Conservation (phyloP, 2,888 invertebrate species). For the Netelia melanura region DNA sequence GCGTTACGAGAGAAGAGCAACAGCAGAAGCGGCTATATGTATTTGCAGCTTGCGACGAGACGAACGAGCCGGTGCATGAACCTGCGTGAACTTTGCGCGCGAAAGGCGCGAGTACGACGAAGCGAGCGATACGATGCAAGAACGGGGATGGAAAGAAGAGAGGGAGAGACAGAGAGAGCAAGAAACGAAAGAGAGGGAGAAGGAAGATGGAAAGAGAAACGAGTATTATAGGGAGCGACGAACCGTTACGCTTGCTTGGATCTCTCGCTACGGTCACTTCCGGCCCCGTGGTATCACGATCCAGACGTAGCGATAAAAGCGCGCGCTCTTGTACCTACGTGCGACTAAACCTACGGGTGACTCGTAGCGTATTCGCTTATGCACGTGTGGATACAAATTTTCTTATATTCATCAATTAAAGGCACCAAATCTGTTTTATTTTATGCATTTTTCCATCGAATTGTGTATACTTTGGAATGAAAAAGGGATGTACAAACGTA, state of each 20-base stretch:
- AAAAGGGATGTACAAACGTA: background rate
- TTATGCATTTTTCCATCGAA: no score
- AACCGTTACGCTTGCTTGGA: conserved; percentile 72
- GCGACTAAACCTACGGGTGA: background rate
- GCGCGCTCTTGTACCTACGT: conserved; percentile 11
- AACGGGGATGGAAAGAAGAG: conserved; percentile 2
- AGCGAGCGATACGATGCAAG: background rate
- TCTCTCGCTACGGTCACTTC: conserved; percentile 69
- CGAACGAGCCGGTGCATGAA: conserved; percentile 70
- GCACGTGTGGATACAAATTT: background rate
- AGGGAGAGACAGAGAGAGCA: conserved; percentile 5
- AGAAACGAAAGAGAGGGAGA: conserved; percentile 7
- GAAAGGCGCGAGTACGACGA: conserved; percentile 58
- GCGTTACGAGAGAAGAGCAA: conserved; percentile 48
- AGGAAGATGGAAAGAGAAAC: conserved; percentile 37
- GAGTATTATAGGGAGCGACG: conserved; percentile 54
- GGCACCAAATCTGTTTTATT: no score
- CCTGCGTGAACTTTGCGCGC: conserved; percentile 73
- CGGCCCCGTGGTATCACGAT: conserved; percentile 71
- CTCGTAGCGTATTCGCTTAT: background rate
- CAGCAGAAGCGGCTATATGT: conserved; percentile 33
- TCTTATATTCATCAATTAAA: background rate
- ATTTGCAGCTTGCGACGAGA: conserved; percentile 55
- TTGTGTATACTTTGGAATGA: background rate
- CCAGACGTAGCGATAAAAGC: conserved; percentile 58